Evolutionary conservation across 2,113 vertebrate species (phyloP), one percentile per base, ranked within the genome.

Genomic region (Alethe castanea): DNA sequence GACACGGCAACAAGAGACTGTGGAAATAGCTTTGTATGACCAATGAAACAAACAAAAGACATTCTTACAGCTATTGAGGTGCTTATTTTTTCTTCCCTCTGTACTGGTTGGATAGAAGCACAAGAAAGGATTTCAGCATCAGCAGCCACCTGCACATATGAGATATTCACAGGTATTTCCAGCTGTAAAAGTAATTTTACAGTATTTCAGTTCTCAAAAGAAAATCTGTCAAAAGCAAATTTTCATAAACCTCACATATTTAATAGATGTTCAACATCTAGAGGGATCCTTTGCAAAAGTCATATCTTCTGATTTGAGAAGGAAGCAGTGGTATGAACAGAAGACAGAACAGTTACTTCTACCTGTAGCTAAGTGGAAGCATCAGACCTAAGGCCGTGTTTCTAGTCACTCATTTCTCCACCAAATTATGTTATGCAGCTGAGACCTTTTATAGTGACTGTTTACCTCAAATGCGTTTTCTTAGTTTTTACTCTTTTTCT

Each of bases 111-210:
- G 91, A 95, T 40, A 92, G 94, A 96, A 61, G 94, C 82, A 72
- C 73, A 96, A 69, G 97, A 84, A 36, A 93, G 91, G 94, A 97
- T 96, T 95, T 98, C 98, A 96, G 94, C 91, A 88, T 95, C 73
- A 78, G 81, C 23, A 81, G 98, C 71, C 86, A 97, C 97, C 72
- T 97, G 97, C 59, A 97, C 89, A 91, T 98, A 98, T 80, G 98
- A 97, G 81, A 98, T 90, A 94, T 98, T 98, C 90, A 98, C 94
- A 76, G 98, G 91, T 95, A 99, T 98, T 97, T 99, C 99, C 94
- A 99, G 97, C 99, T 99, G 98, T 67, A 92, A 95, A 97, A 96
- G 96, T 61, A 90, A 77, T 80, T 82, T 67, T 8, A 57, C 66
- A 97, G 66, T 38, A 90, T 72, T 96, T 97, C 35, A 91, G 65